Evolutionary conservation across 2,113 vertebrate species (phyloP).

Genomic region (Lophochroa leadbeateri): DNA sequence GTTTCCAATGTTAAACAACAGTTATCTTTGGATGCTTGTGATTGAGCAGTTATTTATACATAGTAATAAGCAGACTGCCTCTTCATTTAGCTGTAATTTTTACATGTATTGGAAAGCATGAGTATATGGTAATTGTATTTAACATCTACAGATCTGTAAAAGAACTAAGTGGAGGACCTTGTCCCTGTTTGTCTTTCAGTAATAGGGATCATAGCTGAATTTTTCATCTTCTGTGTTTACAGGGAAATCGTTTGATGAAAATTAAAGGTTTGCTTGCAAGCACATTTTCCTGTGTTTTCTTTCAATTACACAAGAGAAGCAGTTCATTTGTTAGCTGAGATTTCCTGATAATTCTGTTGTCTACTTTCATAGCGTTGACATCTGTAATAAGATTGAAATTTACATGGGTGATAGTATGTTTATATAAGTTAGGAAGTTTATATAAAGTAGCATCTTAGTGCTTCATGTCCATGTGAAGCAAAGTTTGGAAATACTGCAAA

Average conservation of each 20-base stretch:
- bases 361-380: not conserved
- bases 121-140: slow-evolving; percentile 32
- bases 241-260: slow-evolving; percentile 22
- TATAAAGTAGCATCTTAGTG: not conserved
- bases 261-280: slow-evolving; percentile 67
- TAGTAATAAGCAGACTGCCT: slow-evolving; percentile 33
- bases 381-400: not conserved
- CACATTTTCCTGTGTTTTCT: slow-evolving; percentile 26
- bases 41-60: slow-evolving; percentile 33
- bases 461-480: not conserved
- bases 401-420: not conserved
- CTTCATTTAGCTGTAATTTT: slow-evolving; percentile 8
- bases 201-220: not conserved
- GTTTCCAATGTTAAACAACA: not conserved
- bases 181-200: not conserved
- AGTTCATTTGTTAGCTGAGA: not conserved
- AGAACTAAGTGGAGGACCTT: not conserved
- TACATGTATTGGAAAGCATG: slow-evolving; percentile 56
- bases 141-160: slow-evolving; percentile 8
- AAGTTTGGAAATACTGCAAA: not conserved
- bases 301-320: not conserved
- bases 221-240: slow-evolving; percentile 16
- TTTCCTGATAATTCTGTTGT: not conserved
- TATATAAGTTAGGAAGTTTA: rapidly evolving
- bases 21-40: slow-evolving; percentile 41